phyloP scores from a whole-genome alignment of 2,113 vertebrate genomes.

The Australoheros scitulus region DNA sequence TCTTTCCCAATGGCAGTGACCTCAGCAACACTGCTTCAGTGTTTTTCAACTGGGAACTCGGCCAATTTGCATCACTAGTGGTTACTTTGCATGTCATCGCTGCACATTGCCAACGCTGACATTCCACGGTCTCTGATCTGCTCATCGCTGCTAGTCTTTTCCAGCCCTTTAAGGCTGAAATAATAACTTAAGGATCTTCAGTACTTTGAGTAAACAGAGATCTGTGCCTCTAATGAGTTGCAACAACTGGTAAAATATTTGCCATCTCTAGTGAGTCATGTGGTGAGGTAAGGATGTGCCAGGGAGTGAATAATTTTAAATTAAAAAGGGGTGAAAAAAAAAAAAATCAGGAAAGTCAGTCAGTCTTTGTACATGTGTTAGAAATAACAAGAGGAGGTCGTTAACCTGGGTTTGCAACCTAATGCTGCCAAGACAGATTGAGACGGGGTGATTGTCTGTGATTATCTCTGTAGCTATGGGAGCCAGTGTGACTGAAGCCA shows the following conservation, averaged over 20 bases:
- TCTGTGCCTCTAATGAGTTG: background rate
- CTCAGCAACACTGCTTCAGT: background rate
- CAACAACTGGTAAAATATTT: conserved; percentile 5
- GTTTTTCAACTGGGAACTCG: background rate
- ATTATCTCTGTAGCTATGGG: background rate
- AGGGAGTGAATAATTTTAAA: background rate
- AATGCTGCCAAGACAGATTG: background rate
- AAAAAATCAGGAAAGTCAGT: background rate
- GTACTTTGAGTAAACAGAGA: background rate
- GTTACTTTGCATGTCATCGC: background rate
- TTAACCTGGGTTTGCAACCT: background rate
- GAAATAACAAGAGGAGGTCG: background rate
- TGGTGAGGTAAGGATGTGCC: background rate
- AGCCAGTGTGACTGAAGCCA: background rate
- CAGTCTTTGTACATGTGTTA: background rate
- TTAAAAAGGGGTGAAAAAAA: background rate
- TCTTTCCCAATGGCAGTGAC: background rate
- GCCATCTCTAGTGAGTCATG: background rate
- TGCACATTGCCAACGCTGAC: background rate
- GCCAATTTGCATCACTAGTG: background rate
- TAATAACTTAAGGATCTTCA: background rate
- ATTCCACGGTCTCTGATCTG: background rate
- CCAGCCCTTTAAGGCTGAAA: background rate
- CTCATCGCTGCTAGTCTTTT: background rate
- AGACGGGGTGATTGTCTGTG: background rate